These are phyloP conservation scores for Ptilorrhoa leucosticta DNA, from an alignment of 2,113 vertebrate genomes.

Conservation along the genomic window DNA sequence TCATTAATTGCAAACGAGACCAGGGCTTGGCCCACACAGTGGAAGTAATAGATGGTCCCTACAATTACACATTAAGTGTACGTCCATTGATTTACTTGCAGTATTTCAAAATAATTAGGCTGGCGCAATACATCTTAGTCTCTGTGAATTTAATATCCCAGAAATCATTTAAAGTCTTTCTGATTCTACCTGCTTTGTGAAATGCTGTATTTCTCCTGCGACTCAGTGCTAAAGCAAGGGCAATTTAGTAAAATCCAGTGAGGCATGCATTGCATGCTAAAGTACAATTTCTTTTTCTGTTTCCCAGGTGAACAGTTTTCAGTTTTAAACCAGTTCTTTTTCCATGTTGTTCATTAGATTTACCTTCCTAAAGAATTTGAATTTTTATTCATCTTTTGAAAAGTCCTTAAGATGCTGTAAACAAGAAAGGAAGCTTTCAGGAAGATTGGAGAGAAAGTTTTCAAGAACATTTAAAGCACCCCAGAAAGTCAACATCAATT, in stretches of 20 bases:
- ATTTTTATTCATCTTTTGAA: neutral
- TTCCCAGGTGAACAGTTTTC: neutral
- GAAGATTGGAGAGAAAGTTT: neutral
- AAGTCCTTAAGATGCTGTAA: neutral
- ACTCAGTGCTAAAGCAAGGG: neutral
- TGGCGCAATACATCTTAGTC: neutral
- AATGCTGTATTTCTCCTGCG: neutral
- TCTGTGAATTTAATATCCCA: neutral
- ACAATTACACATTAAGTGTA: neutral
- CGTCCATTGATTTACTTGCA: neutral
- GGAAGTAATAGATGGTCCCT: neutral
- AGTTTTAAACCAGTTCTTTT: neutral
- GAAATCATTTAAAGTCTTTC: neutral
- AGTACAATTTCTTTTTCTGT: neutral
- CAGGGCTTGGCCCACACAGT: neutral
- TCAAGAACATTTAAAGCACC: neutral
- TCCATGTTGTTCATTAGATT: neutral
- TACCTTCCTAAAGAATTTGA: neutral
- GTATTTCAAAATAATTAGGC: neutral
- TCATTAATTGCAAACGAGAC: neutral
- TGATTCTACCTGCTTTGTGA: neutral
- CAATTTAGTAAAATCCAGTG: neutral
- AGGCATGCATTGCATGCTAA: neutral
- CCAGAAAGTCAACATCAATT: neutral
- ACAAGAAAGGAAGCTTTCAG: neutral